Percentiles rank a stretch among this genome's conserved stretches.
These are phyloP conservation scores for Vireo griseus DNA, from an alignment of 2,797 vertebrate species.

Conservation along the genomic window DNA sequence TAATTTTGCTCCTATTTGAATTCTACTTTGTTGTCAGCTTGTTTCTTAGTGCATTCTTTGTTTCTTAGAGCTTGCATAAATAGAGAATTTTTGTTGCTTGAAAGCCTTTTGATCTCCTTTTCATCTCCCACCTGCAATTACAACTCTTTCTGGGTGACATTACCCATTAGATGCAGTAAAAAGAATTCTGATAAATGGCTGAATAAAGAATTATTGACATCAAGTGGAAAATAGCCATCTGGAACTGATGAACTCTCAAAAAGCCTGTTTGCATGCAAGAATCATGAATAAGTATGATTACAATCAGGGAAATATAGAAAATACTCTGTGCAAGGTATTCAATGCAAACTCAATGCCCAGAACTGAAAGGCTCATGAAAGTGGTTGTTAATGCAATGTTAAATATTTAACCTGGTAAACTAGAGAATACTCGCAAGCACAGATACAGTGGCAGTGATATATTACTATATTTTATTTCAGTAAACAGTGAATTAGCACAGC, in stretches of 20 bases:
- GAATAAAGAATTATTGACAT: slow-evolving; percentile 26
- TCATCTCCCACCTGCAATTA: slow-evolving; percentile 27
- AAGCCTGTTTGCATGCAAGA: background rate
- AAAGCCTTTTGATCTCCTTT: slow-evolving; percentile 36
- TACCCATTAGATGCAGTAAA: background rate
- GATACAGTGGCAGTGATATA: background rate
- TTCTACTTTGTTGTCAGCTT: background rate
- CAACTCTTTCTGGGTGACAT: slow-evolving; percentile 5
- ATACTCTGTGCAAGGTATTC: background rate
- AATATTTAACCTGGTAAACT: background rate
- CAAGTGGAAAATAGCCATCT: slow-evolving; percentile 35
- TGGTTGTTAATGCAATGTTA: background rate
- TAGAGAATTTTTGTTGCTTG: slow-evolving; percentile 26
- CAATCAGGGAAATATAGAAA: background rate
- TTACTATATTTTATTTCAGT: background rate
- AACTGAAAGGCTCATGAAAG: background rate
- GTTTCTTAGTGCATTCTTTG: background rate
- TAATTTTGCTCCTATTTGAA: slow-evolving; percentile 15
- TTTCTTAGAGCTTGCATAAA: slow-evolving; percentile 33
- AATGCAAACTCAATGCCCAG: background rate
- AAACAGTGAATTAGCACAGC: background rate
- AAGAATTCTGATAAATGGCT: slow-evolving; percentile 8
- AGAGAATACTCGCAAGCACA: background rate
- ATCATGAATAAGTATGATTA: background rate
- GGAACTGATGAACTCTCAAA: slow-evolving; percentile 4